A percentile compares a stretch with the other conserved stretches of the same genome.
These are phyloP conservation scores for Pristionchus entomophagus DNA, from an alignment of 2,888 invertebrate species.

Conservation along the genomic window DNA sequence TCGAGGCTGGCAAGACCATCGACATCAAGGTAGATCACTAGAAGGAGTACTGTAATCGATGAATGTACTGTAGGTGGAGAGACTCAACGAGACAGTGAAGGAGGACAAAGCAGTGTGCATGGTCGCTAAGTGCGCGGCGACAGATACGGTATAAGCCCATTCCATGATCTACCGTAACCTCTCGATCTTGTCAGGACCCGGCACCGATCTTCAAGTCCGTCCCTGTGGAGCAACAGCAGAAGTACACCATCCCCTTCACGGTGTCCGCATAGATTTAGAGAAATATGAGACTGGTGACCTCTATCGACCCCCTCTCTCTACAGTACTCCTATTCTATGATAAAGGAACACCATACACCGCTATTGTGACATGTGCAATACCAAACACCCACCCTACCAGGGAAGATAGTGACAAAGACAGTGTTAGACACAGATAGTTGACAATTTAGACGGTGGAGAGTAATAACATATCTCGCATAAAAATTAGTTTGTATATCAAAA, in stretches of 20 bases:
- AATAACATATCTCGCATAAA: too few relatives aligned
- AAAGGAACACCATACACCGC: slow-evolving; percentile 33
- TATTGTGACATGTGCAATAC: too few relatives aligned
- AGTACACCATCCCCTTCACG: slow-evolving; percentile 41
- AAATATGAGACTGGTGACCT: slow-evolving; percentile 14
- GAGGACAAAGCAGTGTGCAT: slow-evolving; percentile 45
- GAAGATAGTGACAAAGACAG: too few relatives aligned
- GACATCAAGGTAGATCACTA: slow-evolving; percentile 32
- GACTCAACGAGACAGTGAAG: slow-evolving; percentile 13
- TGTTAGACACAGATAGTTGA: too few relatives aligned
- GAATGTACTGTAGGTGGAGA: background rate
- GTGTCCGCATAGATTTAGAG: slow-evolving; percentile 22
- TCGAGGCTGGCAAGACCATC: slow-evolving; percentile 31
- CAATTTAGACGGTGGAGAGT: too few relatives aligned
- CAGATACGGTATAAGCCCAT: slow-evolving; percentile 25
- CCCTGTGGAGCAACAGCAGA: slow-evolving; percentile 41
- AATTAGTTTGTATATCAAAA: too few relatives aligned
- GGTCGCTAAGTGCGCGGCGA: background rate
- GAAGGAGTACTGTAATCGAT: background rate
- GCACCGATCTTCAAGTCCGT: slow-evolving; percentile 33
- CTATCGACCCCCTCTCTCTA: slow-evolving; percentile 15
- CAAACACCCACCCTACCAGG: too few relatives aligned
- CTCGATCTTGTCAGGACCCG: background rate
- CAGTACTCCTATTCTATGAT: slow-evolving; percentile 24
- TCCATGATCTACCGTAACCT: background rate